These are phyloP conservation scores for Hipposideros larvatus DNA, from an alignment of 2,797 vertebrate species.

Conservation along the genomic window DNA sequence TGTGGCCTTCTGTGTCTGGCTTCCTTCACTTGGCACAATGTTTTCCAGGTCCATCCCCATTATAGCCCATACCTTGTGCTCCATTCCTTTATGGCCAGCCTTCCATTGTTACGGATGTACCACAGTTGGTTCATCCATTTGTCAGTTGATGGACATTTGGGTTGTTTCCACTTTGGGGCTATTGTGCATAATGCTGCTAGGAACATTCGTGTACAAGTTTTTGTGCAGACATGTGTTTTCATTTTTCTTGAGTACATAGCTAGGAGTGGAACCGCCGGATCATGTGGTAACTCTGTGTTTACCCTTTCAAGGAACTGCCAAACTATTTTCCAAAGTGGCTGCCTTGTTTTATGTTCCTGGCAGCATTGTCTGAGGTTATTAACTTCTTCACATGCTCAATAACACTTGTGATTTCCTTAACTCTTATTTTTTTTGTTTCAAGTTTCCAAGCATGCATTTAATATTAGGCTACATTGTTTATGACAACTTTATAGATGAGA, in stretches of 20 bases:
- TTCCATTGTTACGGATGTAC: not conserved
- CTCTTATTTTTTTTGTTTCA: not conserved
- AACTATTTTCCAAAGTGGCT: not conserved
- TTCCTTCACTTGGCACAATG: not conserved
- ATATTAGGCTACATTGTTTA: not conserved
- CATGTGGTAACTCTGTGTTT: not conserved
- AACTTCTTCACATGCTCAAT: not conserved
- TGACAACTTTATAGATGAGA: not conserved
- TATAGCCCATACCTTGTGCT: not conserved
- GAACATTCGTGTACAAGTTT: not conserved
- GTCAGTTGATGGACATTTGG: not conserved
- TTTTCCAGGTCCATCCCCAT: not conserved
- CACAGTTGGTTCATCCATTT: not conserved
- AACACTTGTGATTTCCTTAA: not conserved
- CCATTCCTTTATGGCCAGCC: not conserved
- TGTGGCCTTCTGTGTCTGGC: not conserved
- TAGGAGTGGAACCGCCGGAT: not conserved
- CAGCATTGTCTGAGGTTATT: not conserved
- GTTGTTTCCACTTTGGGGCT: not conserved
- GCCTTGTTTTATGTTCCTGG: not conserved
- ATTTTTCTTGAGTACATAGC: not conserved
- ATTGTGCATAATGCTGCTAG: not conserved
- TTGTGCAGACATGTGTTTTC: not conserved
- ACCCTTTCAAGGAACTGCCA: not conserved
- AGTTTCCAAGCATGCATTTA: slow-evolving; percentile 13